phyloP scores from a whole-genome alignment of 2,888 invertebrate species.

The Anticlea derivata region DNA sequence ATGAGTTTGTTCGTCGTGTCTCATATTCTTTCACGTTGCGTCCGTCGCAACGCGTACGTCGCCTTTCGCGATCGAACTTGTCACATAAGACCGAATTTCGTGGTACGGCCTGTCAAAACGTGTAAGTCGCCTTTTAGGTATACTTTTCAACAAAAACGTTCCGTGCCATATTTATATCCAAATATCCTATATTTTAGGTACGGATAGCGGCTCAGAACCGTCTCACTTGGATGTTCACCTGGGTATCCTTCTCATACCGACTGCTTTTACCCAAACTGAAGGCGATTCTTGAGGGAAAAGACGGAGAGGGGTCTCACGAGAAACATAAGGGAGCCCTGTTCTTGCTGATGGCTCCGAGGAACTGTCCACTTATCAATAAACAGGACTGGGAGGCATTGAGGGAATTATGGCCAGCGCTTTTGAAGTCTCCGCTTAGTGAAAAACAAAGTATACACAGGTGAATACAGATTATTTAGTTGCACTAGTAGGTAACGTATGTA shows the following conservation, averaged over 20 bases:
- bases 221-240: constrained; percentile 85
- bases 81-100: too few species aligned
- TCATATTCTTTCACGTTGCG: too few species aligned
- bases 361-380: constrained; percentile 86
- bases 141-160: too few species aligned
- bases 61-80: too few species aligned
- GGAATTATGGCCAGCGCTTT: constrained; percentile 90
- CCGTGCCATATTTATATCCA: too few species aligned
- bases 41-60: too few species aligned
- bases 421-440: constrained; percentile 92
- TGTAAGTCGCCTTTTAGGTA: too few species aligned
- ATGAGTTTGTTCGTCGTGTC: background rate
- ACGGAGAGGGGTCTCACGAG: constrained; percentile 79
- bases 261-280: constrained; percentile 85
- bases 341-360: constrained; percentile 87
- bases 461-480: too few species aligned
- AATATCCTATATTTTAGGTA: constrained; percentile 56
- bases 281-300: constrained; percentile 76
- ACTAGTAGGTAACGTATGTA: too few species aligned
- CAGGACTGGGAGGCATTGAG: constrained; percentile 90
- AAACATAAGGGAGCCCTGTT: constrained; percentile 88
- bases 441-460: constrained; percentile 90
- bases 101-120: too few species aligned
- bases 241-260: constrained; percentile 88
- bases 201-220: constrained; percentile 87